phyloP scores from a whole-genome alignment of 2,113 vertebrate genomes.

The Tenebrosternarchus preto region DNA sequence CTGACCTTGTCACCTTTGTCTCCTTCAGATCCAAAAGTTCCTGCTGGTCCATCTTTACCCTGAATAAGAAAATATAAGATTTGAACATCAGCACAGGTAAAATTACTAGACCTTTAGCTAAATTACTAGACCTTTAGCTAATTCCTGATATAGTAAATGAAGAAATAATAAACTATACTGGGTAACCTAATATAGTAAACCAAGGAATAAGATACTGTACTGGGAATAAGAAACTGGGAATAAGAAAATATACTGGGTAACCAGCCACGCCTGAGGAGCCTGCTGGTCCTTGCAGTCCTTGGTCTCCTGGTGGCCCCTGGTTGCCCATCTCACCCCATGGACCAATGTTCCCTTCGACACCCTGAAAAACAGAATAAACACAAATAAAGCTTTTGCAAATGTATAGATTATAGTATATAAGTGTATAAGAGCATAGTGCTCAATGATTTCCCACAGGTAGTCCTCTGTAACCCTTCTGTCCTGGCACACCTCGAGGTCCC shows the following conservation, averaged over 20 bases:
- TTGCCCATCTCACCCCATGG: slow-evolving; percentile 67
- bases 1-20: slow-evolving; percentile 70
- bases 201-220: too few species aligned
- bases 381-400: background rate
- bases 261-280: slow-evolving; percentile 68
- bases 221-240: too few species aligned
- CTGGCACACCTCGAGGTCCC: slow-evolving; percentile 67
- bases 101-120: background rate
- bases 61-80: slow-evolving; percentile 41
- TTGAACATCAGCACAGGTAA: background rate
- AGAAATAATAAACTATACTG: slow-evolving; percentile 58
- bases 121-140: background rate
- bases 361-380: slow-evolving; percentile 54
- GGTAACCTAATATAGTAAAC: too few species aligned
- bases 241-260: slow-evolving; percentile 65
- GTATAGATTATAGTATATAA: background rate
- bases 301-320: slow-evolving; percentile 63
- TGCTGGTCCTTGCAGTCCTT: slow-evolving; percentile 61
- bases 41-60: slow-evolving; percentile 73
- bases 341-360: slow-evolving; percentile 72
- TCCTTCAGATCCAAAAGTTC: slow-evolving; percentile 60
- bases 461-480: slow-evolving; percentile 70
- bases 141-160: background rate
- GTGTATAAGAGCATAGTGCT: background rate
- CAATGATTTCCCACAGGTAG: slow-evolving; percentile 60